Percentiles rank a stretch among this genome's conserved stretches.
Evolutionary conservation across 2,113 vertebrate species (phyloP).

Genomic region (Malurus alboscapulatus): DNA sequence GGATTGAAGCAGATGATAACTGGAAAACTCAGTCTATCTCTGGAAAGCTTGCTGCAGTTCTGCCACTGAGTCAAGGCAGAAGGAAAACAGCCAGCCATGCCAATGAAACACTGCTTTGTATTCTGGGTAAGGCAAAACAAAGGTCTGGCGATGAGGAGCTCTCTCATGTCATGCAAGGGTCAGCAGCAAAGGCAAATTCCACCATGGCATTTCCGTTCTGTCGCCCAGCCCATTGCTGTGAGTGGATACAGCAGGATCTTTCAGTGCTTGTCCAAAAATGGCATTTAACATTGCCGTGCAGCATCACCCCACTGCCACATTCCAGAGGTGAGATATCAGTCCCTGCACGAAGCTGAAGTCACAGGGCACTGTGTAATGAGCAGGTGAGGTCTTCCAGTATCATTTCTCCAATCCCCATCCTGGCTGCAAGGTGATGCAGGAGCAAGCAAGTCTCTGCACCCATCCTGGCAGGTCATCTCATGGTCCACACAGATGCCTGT

Average conservation of each 20-base stretch:
- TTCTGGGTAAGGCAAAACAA: slow-evolving; percentile 25
- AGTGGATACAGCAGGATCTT: slow-evolving; percentile 27
- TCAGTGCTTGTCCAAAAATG: background rate
- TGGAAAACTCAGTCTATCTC: background rate
- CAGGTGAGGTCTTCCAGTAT: background rate
- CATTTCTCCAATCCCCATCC: background rate
- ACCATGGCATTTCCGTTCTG: slow-evolving; percentile 42
- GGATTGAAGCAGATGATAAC: background rate
- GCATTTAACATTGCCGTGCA: background rate
- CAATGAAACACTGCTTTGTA: slow-evolving; percentile 42
- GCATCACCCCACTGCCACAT: background rate
- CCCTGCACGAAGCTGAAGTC: background rate
- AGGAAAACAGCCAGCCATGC: slow-evolving; percentile 16
- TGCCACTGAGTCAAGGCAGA: background rate
- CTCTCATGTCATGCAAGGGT: background rate
- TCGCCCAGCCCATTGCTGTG: background rate
- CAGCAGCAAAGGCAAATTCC: slow-evolving; percentile 57
- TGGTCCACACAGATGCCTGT: background rate
- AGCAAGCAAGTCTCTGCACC: background rate
- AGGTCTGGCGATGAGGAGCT: slow-evolving; percentile 40
- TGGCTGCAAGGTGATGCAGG: fast-evolving
- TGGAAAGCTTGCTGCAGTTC: background rate
- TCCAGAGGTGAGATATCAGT: background rate
- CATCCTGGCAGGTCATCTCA: background rate
- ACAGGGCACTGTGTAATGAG: background rate